Evolutionary conservation across 1,140 invertebrate genomes (phyloP).

Genomic region (Tachypleus tridentatus): DNA sequence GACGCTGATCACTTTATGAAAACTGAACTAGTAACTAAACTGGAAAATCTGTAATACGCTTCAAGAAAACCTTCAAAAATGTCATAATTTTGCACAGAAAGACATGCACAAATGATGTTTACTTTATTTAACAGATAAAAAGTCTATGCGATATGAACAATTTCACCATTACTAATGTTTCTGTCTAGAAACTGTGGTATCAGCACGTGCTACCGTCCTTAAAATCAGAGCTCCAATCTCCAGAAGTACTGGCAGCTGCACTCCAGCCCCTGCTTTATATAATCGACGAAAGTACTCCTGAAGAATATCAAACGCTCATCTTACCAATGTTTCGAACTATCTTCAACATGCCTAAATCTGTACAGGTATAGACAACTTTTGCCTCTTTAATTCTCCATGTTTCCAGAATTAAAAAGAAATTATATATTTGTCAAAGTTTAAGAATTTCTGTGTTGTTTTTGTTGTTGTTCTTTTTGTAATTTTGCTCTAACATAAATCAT

Average conservation of each 20-base stretch:
- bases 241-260: conserved; percentile 75
- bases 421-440: too few relatives aligned
- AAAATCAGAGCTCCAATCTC: conserved; percentile 65
- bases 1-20: too few relatives aligned
- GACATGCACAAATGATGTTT: not conserved
- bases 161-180: conserved; percentile 8
- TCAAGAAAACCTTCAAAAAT: too few relatives aligned
- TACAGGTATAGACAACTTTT: conserved; percentile 35
- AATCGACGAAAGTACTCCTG: conserved; percentile 63
- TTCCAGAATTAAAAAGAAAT: too few relatives aligned
- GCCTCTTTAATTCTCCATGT: too few relatives aligned
- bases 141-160: not conserved
- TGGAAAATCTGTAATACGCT: too few relatives aligned
- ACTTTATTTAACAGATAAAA: not conserved
- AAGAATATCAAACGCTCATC: conserved; percentile 74
- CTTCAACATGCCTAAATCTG: conserved; percentile 69
- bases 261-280: conserved; percentile 77
- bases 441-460: too few relatives aligned
- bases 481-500: too few relatives aligned
- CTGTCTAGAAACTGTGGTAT: conserved; percentile 84
- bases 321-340: conserved; percentile 65
- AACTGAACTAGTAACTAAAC: too few relatives aligned
- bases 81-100: too few relatives aligned
- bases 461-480: not conserved
- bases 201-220: conserved; percentile 85